Base-by-base conservation (phyloP, 1,140 invertebrate genomes). In the Musca domestica region DNA sequence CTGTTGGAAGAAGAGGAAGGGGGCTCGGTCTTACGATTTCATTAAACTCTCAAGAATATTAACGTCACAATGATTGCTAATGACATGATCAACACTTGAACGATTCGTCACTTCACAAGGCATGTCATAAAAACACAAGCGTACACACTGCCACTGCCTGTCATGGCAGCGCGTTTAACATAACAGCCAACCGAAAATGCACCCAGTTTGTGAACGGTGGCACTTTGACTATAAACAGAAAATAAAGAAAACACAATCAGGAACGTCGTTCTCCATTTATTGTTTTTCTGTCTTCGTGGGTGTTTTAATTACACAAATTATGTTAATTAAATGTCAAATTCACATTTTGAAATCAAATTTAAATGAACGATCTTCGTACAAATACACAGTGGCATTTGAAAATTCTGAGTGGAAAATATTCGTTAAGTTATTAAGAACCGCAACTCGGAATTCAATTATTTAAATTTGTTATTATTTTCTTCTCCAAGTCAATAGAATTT, bases 61-160 rank as follows among this genome's bases (percentile, higher is more conserved):
- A 66, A 66, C 47, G 65, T 66, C 49, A 54, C 23, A n/a, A 54
- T 54, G 47, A 66, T 54, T 54, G 25, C 27, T 66, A 52, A 66
- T 49, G 64, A 66, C 65, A 54, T 27, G 65, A 54, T 66, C 65
- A 66, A 66, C 65, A 66, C 65, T 66, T 66, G 48, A 64, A 48
- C 47, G 41, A 64, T 48, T 64, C 63, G 63, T 64, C 63, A 64
- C 63, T 64, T 48, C 63, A 22, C 23, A 47, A 49, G 41, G 12
- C 63, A 64, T 47, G 49, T 23, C 63, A 64, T 64, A 51, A 19
- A 51, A 22, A 51, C 49, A 51, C 4, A 9, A 19, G 17, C 49
- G 49, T 19, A 9, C 41, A 54, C 7, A 15, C 34, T 47, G 19
- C 30, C 20, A n/a, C 17, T 6, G 34, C 41, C 47, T 27, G 25